Conservation (phyloP, 1,140 invertebrate genomes). For the Cyphomyrmex costatus region DNA sequence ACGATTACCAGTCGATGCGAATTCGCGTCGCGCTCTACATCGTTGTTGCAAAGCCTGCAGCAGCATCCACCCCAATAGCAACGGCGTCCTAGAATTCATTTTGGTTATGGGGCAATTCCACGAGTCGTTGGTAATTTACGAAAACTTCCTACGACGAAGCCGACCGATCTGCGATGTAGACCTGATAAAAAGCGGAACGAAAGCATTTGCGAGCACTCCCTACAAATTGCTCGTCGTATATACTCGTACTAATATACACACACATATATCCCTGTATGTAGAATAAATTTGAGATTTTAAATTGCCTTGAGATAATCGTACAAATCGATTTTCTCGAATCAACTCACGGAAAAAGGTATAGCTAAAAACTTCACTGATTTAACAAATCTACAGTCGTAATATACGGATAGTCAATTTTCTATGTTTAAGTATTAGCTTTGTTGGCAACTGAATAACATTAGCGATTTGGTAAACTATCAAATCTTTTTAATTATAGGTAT, state of each 20-base stretch:
- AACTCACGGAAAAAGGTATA: background rate
- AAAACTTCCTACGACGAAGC: constrained; percentile 56
- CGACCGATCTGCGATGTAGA: constrained; percentile 24
- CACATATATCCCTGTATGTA: background rate
- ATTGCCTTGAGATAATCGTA: background rate
- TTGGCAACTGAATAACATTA: no score
- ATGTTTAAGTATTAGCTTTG: no score
- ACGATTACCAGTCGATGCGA: constrained; percentile 76
- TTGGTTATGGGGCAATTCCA: constrained; percentile 76
- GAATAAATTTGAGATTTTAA: constrained; percentile 12
- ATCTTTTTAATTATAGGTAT: no score
- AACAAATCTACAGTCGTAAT: no score
- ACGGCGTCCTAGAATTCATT: constrained; percentile 74
- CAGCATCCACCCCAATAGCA: constrained; percentile 21
- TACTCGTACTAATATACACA: constrained; percentile 23
- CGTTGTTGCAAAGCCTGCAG: constrained; percentile 46
- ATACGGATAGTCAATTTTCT: no score
- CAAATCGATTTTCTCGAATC: background rate
- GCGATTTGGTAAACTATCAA: no score
- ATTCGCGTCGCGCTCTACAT: constrained; percentile 70
- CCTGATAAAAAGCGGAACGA: constrained; percentile 66
- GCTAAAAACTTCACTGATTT: no score
- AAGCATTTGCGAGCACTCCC: constrained; percentile 64
- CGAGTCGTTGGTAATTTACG: constrained; percentile 75
- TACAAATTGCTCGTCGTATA: constrained; percentile 67